These are phyloP conservation scores for Pseudomugil tenellus DNA, from an alignment of 2,797 vertebrate genomes.

Conservation along the genomic window DNA sequence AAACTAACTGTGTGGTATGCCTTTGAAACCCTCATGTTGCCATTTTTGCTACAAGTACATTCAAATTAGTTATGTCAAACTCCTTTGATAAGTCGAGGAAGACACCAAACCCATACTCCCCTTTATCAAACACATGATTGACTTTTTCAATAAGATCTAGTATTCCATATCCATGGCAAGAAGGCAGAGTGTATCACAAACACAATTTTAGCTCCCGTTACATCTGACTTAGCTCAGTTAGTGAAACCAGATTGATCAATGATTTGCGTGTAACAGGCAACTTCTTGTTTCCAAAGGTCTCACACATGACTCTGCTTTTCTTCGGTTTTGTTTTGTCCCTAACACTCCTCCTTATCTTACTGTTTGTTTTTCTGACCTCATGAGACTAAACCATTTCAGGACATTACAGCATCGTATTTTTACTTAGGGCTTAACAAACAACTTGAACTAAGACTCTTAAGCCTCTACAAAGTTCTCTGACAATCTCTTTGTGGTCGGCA, in stretches of 20 bases:
- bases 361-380: constrained; percentile 34
- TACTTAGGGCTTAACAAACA: constrained; percentile 31
- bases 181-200: too few relatives aligned
- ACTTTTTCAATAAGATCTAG: too few relatives aligned
- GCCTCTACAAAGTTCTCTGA: constrained; percentile 26
- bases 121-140: too few relatives aligned
- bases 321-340: constrained; percentile 2
- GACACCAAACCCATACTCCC: too few relatives aligned
- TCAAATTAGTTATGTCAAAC: too few relatives aligned
- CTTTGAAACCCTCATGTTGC: too few relatives aligned
- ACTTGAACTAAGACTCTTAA: constrained; percentile 16
- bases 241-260: constrained; percentile 17
- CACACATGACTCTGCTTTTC: constrained; percentile 21
- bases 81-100: too few relatives aligned
- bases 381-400: constrained; percentile 34
- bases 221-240: too few relatives aligned
- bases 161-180: too few relatives aligned
- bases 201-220: too few relatives aligned
- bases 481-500: constrained; percentile 36
- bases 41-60: too few relatives aligned
- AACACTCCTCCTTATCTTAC: constrained; percentile 2
- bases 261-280: constrained; percentile 34
- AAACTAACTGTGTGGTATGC: too few relatives aligned
- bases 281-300: constrained; percentile 30
- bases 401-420: constrained; percentile 36